phyloP scores from a whole-genome alignment of 2,797 vertebrate species.

The Hoplostethus mediterraneus region DNA sequence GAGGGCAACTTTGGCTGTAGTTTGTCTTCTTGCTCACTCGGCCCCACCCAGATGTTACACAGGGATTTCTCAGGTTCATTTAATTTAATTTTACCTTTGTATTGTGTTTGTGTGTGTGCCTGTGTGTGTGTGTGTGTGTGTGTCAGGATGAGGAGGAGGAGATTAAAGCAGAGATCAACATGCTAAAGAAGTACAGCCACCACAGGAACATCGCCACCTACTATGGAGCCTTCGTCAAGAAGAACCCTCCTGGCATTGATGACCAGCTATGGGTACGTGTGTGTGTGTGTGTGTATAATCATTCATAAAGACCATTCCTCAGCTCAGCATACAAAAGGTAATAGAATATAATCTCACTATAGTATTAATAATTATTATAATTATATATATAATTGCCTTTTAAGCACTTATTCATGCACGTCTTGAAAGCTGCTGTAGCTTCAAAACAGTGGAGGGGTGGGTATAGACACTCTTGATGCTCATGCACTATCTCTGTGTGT shows the following conservation, averaged over 20 bases:
- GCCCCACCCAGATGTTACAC: too few relatives aligned
- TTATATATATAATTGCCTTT: too few relatives aligned
- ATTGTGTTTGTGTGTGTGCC: constrained; percentile 6
- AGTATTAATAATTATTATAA: too few relatives aligned
- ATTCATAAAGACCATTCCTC: too few relatives aligned
- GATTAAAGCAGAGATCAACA: constrained; percentile 99
- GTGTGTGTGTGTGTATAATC: not conserved
- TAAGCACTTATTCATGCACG: too few relatives aligned
- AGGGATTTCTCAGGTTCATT: too few relatives aligned
- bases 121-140: constrained; percentile 37
- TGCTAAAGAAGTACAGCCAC: constrained; percentile 98
- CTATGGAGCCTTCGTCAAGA: constrained; percentile 98
- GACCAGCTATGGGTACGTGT: constrained; percentile 93
- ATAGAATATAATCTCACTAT: too few relatives aligned
- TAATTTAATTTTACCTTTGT: not conserved
- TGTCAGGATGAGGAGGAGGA: constrained; percentile 97
- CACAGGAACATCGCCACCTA: constrained; percentile 98
- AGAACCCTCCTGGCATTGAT: constrained; percentile 96
- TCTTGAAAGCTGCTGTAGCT: too few relatives aligned
- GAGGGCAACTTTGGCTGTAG: too few relatives aligned
- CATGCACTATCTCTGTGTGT: constrained; percentile 20
- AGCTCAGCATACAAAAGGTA: too few relatives aligned
- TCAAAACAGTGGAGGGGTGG: too few relatives aligned
- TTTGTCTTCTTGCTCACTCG: too few relatives aligned
- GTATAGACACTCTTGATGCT: not conserved